Conservation (phyloP, 2,113 vertebrate genomes). For the Tenrec ecaudatus region DNA sequence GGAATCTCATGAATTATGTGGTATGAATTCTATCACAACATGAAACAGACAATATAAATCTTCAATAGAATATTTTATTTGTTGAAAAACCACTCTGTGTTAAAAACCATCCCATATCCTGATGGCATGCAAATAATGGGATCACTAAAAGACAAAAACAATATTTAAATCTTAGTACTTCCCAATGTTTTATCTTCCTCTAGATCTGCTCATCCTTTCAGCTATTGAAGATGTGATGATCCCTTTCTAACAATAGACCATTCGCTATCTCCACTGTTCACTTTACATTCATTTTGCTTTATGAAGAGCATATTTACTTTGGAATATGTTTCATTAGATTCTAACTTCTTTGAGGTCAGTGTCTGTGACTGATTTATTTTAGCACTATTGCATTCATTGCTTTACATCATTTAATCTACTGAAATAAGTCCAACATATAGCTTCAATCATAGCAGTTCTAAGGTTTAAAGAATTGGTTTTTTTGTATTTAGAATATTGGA, state of each 20-base stretch:
- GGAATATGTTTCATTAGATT: conserved; percentile 1
- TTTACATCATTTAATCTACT: background rate
- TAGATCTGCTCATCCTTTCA: background rate
- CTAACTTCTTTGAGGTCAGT: background rate
- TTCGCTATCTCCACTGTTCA: background rate
- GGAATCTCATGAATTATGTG: background rate
- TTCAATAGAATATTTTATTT: background rate
- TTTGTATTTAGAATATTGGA: background rate
- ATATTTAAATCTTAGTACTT: background rate
- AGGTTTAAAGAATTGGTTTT: background rate
- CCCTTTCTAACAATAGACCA: background rate
- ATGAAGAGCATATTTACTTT: conserved; percentile 2
- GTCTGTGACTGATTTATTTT: background rate
- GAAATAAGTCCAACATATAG: background rate
- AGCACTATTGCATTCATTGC: background rate
- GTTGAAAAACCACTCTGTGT: background rate
- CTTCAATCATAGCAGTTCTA: background rate
- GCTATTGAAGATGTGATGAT: background rate
- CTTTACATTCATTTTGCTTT: background rate
- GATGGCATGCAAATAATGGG: no score
- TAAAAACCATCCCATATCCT: background rate
- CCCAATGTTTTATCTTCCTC: background rate
- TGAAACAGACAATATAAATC: no score
- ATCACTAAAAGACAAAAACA: background rate
- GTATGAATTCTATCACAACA: background rate